These are phyloP conservation scores for Acanthiza pusilla DNA, from an alignment of 2,797 vertebrate species.

Conservation along the genomic window DNA sequence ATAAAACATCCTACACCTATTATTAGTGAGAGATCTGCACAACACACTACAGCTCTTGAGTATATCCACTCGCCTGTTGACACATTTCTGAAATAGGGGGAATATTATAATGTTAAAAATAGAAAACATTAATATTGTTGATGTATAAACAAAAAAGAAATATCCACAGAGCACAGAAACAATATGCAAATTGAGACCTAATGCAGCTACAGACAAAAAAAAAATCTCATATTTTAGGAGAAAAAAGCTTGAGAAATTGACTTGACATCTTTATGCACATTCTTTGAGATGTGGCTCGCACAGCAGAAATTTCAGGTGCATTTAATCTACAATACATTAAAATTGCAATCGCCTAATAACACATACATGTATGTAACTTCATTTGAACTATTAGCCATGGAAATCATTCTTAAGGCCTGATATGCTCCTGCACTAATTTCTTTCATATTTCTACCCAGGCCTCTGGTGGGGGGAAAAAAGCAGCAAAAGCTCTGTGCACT, in stretches of 20 bases:
- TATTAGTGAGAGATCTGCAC: background rate
- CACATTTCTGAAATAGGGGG: background rate
- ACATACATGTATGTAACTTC: background rate
- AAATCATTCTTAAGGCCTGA: background rate
- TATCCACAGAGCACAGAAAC: background rate
- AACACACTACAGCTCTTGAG: background rate
- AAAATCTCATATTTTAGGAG: background rate
- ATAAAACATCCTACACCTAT: background rate
- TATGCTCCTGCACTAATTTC: background rate
- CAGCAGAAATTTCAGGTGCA: background rate
- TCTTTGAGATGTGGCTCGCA: background rate
- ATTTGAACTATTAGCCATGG: background rate
- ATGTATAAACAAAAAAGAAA: background rate
- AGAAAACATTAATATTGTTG: constrained; percentile 36
- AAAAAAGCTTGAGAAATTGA: background rate
- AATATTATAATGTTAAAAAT: constrained; percentile 34
- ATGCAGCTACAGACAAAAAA: background rate
- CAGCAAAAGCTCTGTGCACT: background rate
- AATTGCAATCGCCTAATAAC: background rate
- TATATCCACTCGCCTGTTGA: background rate
- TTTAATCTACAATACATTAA: background rate
- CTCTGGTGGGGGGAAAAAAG: accelerated
- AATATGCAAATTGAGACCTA: background rate
- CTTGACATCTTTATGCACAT: background rate
- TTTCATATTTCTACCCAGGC: background rate